Evolutionary conservation across 1,140 invertebrate genomes (phyloP), one percentile per base, ranked within the genome.

Genomic region (Drosophila mauritiana): DNA sequence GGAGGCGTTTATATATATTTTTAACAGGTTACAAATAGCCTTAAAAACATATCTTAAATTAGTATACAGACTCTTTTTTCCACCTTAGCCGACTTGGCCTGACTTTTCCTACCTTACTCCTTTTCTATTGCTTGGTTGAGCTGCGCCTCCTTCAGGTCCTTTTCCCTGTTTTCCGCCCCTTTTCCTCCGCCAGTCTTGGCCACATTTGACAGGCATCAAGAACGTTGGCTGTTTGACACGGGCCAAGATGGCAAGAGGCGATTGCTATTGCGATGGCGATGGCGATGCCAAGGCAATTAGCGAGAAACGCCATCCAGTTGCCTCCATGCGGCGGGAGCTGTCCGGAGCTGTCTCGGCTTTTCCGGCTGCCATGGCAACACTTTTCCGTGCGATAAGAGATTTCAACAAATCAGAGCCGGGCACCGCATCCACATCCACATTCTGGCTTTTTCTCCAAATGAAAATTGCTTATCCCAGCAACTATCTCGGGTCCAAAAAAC

Each of bases 391-490:
- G 78, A 86, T 86, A 88, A 80, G 83, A 83, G 79, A 86, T 86
- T 86, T 86, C 83, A 88, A 88, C 83, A 88, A 88, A 86, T 86
- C 83, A 86, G 83, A 79, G 62, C 46, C 49, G 53, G 42, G 49
- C 51, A 70, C 65, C 68, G 40, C 52, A 57, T 49, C 49, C 61
- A 54, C 22, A 17, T 43, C 17, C 17, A 25, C 51, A 40, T 55
- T 43, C 39, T 17, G 37, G 22, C n/a, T 56, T 70, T 70, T 70
- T 56, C 39, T 46, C 36, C 48, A 85, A 84, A 84, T 84, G 75
- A 83, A 88, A 86, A 88, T 84, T 88, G 83, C 83, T 86, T 86
- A 86, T 83, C 75, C 83, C 77, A 88, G 83, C 83, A 86, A 83
- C 84, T 83, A 88, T 85, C 78, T 88, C 51, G 73, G 65, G 64